Base-by-base conservation (phyloP, 2,113 vertebrate species). In the Delphinus delphis region DNA sequence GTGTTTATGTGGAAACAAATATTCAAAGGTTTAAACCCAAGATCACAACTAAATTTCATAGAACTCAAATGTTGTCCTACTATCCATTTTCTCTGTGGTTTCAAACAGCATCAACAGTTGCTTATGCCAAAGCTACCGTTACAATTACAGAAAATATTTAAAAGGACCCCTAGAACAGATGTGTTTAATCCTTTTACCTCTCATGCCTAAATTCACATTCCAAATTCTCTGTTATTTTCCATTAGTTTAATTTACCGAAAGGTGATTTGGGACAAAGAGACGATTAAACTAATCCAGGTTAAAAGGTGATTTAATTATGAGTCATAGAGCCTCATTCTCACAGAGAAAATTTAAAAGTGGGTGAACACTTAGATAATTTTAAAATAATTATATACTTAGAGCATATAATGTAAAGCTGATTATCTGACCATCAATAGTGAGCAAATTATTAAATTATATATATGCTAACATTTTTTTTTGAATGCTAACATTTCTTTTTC, bases 191-290 rank as follows among this genome's bases (percentile, higher is more conserved):
- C 15, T 87, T 95, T 67, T 93, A n/a, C 21, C 28, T 95, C 60
- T 97, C 82, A 84, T 20, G 79, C 47, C 70, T 96, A 96, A 96
- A 95, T 93, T 97, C 77, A 95, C 58, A 88, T 96, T 86, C 71
- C 74, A 96, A 95, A 14, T 88, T 97, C 84, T 96, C 74, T 92
- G 55, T 91, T 97, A 94, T 96, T 96, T 98, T 97, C 95, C 87
- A 96, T 97, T 97, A 97, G 96, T 87, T 97, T 97, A 97, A 98
- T 92, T 90, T 96, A 96, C 95, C 1, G 1, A 88, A 97, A 95
- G 80, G 62, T 90, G 53, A 97, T 97, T 73, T 90, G 65, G n/a
- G 65, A 93, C 33, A 92, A 95, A 96, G 74, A 95, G 60, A 96
- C 1, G 5, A 97, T 97, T 96, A 97, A 96, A 80, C 17, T 77